Evolutionary conservation across 2,888 invertebrate genomes (phyloP).

Genomic region (Gymnoscelis rufifasciata): DNA sequence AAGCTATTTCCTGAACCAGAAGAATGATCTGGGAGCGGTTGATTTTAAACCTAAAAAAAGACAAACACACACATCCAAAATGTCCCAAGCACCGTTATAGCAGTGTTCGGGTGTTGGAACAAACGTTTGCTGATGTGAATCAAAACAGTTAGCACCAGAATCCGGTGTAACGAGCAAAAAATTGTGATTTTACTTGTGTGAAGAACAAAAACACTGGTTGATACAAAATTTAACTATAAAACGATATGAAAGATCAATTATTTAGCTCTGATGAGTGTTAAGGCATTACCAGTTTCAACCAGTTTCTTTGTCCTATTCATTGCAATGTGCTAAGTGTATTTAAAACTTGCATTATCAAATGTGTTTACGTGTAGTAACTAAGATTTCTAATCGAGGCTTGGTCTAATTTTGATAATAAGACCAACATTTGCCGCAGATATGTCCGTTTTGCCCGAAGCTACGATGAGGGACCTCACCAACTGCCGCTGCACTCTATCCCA

Average conservation of each 20-base stretch:
- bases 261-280: too few species aligned
- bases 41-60: conserved; percentile 78
- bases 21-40: conserved; percentile 78
- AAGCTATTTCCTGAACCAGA: conserved; percentile 78
- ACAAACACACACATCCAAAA: conserved; percentile 67
- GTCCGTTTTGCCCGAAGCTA: conserved; percentile 60
- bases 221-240: too few species aligned
- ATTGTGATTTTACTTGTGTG: conserved; percentile 18
- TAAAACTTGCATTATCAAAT: conserved; percentile 12
- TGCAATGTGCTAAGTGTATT: conserved; percentile 24
- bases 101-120: conserved; percentile 14
- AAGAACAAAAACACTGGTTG: conserved; percentile 20
- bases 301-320: conserved; percentile 7
- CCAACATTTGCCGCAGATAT: conserved; percentile 42
- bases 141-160: conserved; percentile 23
- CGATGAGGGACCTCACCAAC: conserved; percentile 50
- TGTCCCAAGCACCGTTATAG: conserved; percentile 50
- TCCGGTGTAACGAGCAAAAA: conserved; percentile 28
- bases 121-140: conserved; percentile 24
- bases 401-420: background rate
- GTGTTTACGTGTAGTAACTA: conserved; percentile 8
- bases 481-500: conserved; percentile 44
- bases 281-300: too few species aligned
- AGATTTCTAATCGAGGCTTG: conserved; percentile 16
- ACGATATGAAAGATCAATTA: too few species aligned